Percentiles rank a stretch among this genome's conserved stretches.
phyloP scores from a whole-genome alignment of 2,888 invertebrate genomes.

The Cephus spinipes region DNA sequence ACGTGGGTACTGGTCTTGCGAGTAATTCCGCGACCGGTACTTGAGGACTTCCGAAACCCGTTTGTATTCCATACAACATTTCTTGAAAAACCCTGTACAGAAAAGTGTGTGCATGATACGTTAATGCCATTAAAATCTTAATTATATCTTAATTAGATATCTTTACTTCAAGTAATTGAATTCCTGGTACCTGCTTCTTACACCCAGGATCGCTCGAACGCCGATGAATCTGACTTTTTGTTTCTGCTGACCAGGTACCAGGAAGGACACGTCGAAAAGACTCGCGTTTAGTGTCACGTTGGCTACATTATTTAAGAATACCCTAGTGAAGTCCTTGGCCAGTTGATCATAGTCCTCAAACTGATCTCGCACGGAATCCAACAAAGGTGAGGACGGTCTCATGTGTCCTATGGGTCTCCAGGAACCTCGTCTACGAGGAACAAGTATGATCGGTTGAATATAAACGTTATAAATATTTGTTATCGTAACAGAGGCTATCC shows the following conservation, averaged over 20 bases:
- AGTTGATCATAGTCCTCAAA: conserved; percentile 95
- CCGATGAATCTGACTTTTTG: conserved; percentile 92
- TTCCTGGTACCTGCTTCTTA: conserved; percentile 80
- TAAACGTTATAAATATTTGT: background rate
- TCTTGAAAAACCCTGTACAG: conserved; percentile 85
- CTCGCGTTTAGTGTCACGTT: conserved; percentile 83
- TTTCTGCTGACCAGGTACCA: conserved; percentile 88
- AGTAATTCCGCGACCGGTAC: conserved; percentile 91
- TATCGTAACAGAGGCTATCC: background rate
- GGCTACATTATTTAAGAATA: conserved; percentile 87
- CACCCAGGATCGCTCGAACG: conserved; percentile 90
- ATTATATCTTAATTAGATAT: background rate
- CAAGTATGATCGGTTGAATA: background rate
- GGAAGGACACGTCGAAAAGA: conserved; percentile 90
- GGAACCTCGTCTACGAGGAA: conserved; percentile 74
- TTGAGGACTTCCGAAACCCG: conserved; percentile 93
- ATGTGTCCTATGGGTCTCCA: conserved; percentile 96
- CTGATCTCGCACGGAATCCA: conserved; percentile 92
- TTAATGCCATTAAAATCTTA: background rate
- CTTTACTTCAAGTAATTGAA: background rate
- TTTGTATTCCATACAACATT: conserved; percentile 94
- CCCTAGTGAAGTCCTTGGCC: conserved; percentile 91
- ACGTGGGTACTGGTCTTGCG: conserved; percentile 86
- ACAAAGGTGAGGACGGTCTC: conserved; percentile 91
- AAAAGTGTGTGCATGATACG: background rate